phyloP scores from a whole-genome alignment of 2,113 vertebrate species.

The Sphaerodactylus townsendi region DNA sequence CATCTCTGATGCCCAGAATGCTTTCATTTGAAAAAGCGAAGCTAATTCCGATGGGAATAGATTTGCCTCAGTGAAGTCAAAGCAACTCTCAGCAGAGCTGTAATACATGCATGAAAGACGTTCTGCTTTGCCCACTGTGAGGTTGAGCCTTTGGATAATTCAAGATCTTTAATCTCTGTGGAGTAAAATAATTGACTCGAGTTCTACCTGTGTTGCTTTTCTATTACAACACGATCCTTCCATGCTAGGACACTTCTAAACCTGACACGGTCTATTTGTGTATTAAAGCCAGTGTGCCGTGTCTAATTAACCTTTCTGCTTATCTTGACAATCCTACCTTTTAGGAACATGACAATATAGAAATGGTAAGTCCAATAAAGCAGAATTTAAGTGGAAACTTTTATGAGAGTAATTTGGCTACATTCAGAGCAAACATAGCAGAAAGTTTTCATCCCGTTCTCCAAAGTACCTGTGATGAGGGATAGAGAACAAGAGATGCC shows the following conservation, averaged over 20 bases:
- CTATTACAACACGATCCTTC: slow-evolving; percentile 30
- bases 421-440: slow-evolving; percentile 1
- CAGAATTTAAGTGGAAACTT: slow-evolving; percentile 29
- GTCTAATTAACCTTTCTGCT: slow-evolving; percentile 52
- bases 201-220: slow-evolving; percentile 24
- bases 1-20: slow-evolving; percentile 13
- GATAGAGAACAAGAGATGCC: too few relatives aligned
- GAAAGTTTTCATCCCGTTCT: accelerated
- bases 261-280: slow-evolving; percentile 39
- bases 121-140: slow-evolving; percentile 5
- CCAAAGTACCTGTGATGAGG: neutral
- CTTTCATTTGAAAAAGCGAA: slow-evolving; percentile 24
- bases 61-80: slow-evolving; percentile 30
- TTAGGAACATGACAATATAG: neutral
- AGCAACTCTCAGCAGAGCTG: neutral
- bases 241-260: slow-evolving; percentile 22
- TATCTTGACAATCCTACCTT: slow-evolving; percentile 15
- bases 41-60: slow-evolving; percentile 37
- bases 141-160: slow-evolving; percentile 29
- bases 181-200: slow-evolving; percentile 38
- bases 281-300: neutral
- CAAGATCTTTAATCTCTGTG: slow-evolving; percentile 12
- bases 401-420: neutral
- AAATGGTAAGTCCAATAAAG: slow-evolving; percentile 8
- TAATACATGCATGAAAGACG: slow-evolving; percentile 22